Percentiles rank a stretch among this genome's conserved stretches.
Conservation (phyloP, 1,140 invertebrate genomes). For the Bilobella aurantiaca region DNA sequence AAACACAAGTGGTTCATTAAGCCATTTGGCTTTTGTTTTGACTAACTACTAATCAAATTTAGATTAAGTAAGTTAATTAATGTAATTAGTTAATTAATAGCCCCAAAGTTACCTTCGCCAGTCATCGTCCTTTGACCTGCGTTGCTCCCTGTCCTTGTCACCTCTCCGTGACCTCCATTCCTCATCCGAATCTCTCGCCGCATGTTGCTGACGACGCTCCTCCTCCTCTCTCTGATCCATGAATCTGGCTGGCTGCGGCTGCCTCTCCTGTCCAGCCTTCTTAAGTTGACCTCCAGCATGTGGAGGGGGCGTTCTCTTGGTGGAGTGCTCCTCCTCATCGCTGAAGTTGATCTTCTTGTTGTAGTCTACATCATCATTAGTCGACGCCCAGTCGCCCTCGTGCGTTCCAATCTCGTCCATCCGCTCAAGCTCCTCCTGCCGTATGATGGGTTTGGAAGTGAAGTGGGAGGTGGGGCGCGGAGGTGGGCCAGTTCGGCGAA, state of each 20-base stretch:
- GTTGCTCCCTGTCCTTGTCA: not conserved
- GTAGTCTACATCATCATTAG: constrained; percentile 86
- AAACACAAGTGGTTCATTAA: not conserved
- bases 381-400: constrained; percentile 75
- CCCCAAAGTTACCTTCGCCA: constrained; percentile 25
- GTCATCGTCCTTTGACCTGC: constrained; percentile 17
- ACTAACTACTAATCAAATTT: not conserved
- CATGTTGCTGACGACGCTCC: constrained; percentile 8
- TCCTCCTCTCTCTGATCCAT: constrained; percentile 14
- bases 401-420: constrained; percentile 76
- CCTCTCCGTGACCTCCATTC: not conserved
- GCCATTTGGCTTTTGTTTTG: too few relatives aligned
- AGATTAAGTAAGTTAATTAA: not conserved
- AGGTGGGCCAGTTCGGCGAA: not conserved
- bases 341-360: constrained; percentile 89
- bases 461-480: constrained; percentile 25
- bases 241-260: constrained; percentile 2
- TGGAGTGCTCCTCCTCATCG: constrained; percentile 59
- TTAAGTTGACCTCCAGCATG: not conserved
- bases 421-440: constrained; percentile 78
- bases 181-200: not conserved
- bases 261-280: not conserved
- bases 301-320: constrained; percentile 16
- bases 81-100: not conserved
- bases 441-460: constrained; percentile 60